phyloP scores from a whole-genome alignment of 2,888 invertebrate species.

The Drosophila prostipennis region DNA sequence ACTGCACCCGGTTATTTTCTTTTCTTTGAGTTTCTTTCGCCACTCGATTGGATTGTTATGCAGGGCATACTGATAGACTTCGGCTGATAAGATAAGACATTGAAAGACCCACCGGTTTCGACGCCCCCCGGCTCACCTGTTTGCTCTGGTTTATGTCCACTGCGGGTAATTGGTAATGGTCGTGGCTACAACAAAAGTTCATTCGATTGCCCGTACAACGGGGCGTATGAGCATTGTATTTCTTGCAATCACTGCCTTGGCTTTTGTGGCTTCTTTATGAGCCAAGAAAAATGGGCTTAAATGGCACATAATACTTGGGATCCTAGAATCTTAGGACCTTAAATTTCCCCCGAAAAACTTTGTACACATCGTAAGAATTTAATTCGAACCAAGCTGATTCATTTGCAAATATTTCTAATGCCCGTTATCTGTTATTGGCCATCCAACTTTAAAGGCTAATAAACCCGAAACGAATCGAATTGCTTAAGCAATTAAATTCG shows the following conservation, averaged over 20 bases:
- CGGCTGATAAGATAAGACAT: conserved; percentile 64
- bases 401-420: conserved; percentile 1
- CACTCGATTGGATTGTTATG: conserved; percentile 30
- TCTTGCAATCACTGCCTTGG: conserved; percentile 18
- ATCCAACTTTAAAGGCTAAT: conserved; percentile 51
- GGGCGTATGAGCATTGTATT: conserved; percentile 54
- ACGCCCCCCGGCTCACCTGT: conserved; percentile 5
- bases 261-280: conserved; percentile 38
- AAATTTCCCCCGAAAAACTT: no score
- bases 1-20: conserved; percentile 21
- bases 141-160: conserved; percentile 33
- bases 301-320: conserved; percentile 41
- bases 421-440: background rate
- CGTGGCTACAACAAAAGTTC: background rate
- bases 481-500: conserved; percentile 59
- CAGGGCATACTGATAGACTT: conserved; percentile 56
- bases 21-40: background rate
- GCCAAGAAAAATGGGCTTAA: conserved; percentile 26
- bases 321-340: conserved; percentile 11
- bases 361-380: conserved; percentile 7
- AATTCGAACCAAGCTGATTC: conserved; percentile 10
- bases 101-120: conserved; percentile 11
- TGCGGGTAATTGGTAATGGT: conserved; percentile 34
- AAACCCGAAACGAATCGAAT: conserved; percentile 41
- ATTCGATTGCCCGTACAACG: conserved; percentile 51